Conservation (phyloP, 2,888 invertebrate species). For the Meghimatium bilineatum region DNA sequence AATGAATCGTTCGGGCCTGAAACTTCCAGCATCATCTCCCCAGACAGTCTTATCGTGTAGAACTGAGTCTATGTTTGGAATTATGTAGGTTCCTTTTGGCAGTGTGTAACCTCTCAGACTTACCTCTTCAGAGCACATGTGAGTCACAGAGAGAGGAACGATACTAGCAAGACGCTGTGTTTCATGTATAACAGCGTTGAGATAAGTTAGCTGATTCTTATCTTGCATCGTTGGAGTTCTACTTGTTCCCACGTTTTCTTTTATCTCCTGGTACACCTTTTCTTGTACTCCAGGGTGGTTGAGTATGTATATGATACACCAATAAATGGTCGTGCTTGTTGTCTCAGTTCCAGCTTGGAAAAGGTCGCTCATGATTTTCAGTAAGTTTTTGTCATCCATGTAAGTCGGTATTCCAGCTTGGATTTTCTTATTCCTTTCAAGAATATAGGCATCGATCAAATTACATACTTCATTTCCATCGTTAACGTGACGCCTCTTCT, state of each 20-base stretch:
- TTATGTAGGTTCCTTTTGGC: not conserved
- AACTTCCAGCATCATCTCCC: not conserved
- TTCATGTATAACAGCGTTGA: no score
- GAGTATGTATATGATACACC: no score
- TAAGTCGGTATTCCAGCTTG: not conserved
- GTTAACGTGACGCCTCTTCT: not conserved
- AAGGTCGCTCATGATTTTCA: not conserved
- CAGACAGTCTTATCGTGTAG: not conserved
- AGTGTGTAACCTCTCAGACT: not conserved
- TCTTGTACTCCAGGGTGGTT: no score
- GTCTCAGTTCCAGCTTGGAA: slow-evolving; percentile 2
- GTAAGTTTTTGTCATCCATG: not conserved
- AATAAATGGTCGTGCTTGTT: not conserved
- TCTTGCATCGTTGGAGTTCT: no score
- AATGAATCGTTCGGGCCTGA: not conserved
- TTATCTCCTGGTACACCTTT: no score
- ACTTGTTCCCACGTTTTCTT: no score
- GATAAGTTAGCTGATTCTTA: no score
- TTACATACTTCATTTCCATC: not conserved
- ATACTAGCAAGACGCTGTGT: not conserved
- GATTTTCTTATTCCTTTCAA: not conserved
- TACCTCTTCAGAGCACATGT: not conserved
- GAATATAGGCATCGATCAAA: not conserved
- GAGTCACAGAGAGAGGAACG: not conserved
- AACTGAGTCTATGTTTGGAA: not conserved